Evolutionary conservation across 2,113 vertebrate genomes (phyloP).

Genomic region (Glareola pratincola): DNA sequence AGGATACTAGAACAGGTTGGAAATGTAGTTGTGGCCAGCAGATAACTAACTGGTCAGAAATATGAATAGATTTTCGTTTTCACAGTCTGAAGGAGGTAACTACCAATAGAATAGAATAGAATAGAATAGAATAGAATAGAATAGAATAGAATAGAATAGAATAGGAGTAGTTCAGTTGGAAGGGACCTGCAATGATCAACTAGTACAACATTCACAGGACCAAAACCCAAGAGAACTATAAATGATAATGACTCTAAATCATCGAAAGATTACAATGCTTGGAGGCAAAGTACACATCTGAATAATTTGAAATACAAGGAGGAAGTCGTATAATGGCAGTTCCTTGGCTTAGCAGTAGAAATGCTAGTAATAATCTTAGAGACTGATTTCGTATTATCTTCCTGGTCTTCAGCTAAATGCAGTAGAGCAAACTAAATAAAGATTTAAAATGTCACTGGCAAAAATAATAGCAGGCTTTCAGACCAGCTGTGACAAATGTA

Average conservation of each 20-base stretch:
- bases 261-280: not conserved
- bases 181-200: not conserved
- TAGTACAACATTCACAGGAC: not conserved
- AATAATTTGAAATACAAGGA: not conserved
- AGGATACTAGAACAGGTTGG: not conserved
- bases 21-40: not conserved
- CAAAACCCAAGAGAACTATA: not conserved
- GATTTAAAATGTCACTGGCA: not conserved
- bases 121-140: not conserved
- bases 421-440: not conserved
- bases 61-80: not conserved
- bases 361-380: not conserved
- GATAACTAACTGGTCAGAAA: not conserved
- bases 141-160: not conserved
- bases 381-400: not conserved
- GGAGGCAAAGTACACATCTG: not conserved
- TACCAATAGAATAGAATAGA: not conserved
- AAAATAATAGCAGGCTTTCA: not conserved
- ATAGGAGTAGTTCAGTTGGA: not conserved
- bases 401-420: not conserved
- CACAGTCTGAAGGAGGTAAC: not conserved
- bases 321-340: not conserved
- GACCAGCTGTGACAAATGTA: not conserved
- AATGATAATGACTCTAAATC: not conserved
- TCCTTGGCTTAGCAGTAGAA: not conserved